phyloP scores from a whole-genome alignment of 1,140 invertebrate species.

The Helicoverpa armigera region DNA sequence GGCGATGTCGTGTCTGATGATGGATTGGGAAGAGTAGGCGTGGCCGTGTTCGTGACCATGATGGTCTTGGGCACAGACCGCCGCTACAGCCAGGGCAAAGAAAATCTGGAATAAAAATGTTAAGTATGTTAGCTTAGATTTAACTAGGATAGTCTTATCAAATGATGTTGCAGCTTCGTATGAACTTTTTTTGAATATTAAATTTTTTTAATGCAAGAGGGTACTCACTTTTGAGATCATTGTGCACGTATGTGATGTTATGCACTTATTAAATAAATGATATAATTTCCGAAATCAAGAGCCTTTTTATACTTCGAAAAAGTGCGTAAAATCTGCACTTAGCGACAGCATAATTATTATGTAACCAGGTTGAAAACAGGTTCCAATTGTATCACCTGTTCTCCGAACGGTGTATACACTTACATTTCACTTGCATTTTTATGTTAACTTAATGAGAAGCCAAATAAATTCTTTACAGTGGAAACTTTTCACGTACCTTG shows the following conservation, averaged over 20 bases:
- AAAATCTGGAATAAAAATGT: constrained; percentile 55
- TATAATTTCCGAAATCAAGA: constrained; percentile 34
- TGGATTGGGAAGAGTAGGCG: constrained; percentile 20
- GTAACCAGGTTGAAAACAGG: constrained; percentile 34
- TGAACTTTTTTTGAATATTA: neutral
- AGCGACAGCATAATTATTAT: constrained; percentile 2
- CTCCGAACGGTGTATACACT: constrained; percentile 8
- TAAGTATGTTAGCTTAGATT: neutral
- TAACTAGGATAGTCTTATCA: too few relatives aligned
- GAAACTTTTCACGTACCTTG: neutral
- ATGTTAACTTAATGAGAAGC: neutral
- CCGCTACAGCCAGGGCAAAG: constrained; percentile 53
- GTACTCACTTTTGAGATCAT: constrained; percentile 66
- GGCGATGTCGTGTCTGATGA: neutral
- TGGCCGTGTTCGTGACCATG: constrained; percentile 45
- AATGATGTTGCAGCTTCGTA: neutral
- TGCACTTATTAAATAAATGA: constrained; percentile 43
- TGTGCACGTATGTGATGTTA: constrained; percentile 43
- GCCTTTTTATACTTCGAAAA: constrained; percentile 47
- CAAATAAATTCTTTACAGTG: neutral
- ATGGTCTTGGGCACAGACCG: constrained; percentile 54
- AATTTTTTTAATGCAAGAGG: constrained; percentile 1
- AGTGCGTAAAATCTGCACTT: constrained; percentile 33
- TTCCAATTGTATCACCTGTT: constrained; percentile 42
- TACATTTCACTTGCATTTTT: neutral